A percentile compares a stretch with the other conserved stretches of the same genome.
Conservation (phyloP, 1,140 invertebrate genomes). For the Berghia stephanieae region DNA sequence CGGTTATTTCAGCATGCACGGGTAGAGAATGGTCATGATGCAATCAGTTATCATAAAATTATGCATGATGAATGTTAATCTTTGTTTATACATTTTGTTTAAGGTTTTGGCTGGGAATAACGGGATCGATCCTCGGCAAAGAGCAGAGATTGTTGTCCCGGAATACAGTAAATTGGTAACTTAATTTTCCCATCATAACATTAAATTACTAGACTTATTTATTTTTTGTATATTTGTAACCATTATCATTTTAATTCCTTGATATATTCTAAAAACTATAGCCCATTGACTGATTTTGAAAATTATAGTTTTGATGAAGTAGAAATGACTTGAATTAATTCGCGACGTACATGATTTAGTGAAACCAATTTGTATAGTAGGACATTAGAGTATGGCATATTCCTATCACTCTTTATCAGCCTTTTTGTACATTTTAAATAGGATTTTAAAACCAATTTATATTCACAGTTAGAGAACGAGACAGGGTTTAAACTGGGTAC, state of each 20-base stretch:
- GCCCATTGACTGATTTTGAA: no score
- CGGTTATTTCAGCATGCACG: background rate
- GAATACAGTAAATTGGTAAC: slow-evolving; percentile 49
- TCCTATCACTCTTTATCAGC: no score
- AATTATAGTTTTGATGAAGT: no score
- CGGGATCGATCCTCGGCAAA: slow-evolving; percentile 48
- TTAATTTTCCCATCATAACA: background rate
- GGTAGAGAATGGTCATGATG: background rate
- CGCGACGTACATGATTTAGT: no score
- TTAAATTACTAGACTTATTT: no score
- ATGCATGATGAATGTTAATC: background rate
- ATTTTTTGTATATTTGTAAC: no score
- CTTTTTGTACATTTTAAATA: no score
- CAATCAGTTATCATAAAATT: background rate
- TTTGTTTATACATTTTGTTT: background rate
- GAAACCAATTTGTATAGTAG: no score
- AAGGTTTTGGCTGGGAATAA: slow-evolving; percentile 60
- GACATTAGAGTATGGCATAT: no score
- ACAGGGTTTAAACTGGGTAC: slow-evolving; percentile 44
- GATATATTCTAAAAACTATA: no score
- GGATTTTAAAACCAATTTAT: background rate
- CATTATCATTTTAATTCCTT: no score
- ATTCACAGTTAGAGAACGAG: slow-evolving; percentile 38
- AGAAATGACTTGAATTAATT: no score
- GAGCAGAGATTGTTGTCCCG: slow-evolving; percentile 30